Percentiles rank a stretch among this genome's conserved stretches.
phyloP scores from a whole-genome alignment of 2,113 vertebrate species.

The Mystacornis crossleyi region DNA sequence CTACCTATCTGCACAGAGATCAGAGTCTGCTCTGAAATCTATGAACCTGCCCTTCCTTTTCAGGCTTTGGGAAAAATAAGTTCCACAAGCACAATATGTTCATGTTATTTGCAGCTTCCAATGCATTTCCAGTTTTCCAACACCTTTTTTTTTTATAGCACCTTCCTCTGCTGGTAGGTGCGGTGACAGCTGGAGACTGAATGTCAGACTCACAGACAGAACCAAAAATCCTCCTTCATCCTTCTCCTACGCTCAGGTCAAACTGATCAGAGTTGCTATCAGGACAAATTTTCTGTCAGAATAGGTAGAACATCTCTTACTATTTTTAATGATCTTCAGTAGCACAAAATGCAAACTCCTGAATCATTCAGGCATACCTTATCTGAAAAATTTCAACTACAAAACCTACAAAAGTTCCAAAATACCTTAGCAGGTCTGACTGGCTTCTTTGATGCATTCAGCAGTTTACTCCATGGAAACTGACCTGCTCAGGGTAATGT shows the following conservation, averaged over 20 bases:
- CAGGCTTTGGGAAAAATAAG: not conserved
- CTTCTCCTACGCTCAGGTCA: not conserved
- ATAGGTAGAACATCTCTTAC: not conserved
- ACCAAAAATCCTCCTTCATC: not conserved
- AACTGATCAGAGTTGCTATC: not conserved
- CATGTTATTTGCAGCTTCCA: not conserved
- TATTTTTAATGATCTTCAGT: not conserved
- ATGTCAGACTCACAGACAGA: not conserved
- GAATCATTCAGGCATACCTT: not conserved
- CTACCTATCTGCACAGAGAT: not conserved
- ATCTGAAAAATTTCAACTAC: not conserved
- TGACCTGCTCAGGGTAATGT: not conserved
- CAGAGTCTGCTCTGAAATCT: not conserved
- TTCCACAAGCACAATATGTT: not conserved
- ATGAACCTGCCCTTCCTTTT: not conserved
- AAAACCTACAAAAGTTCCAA: not conserved
- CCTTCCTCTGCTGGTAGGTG: not conserved
- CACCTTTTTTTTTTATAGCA: not conserved
- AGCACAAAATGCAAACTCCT: not conserved
- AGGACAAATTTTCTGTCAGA: not conserved
- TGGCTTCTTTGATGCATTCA: not conserved
- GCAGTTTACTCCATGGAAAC: not conserved
- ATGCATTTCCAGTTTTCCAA: not conserved
- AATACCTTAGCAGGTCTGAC: not conserved
- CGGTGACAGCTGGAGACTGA: slow-evolving; percentile 21